Conservation (phyloP, 2,888 invertebrate species). For the Thera britannica region DNA sequence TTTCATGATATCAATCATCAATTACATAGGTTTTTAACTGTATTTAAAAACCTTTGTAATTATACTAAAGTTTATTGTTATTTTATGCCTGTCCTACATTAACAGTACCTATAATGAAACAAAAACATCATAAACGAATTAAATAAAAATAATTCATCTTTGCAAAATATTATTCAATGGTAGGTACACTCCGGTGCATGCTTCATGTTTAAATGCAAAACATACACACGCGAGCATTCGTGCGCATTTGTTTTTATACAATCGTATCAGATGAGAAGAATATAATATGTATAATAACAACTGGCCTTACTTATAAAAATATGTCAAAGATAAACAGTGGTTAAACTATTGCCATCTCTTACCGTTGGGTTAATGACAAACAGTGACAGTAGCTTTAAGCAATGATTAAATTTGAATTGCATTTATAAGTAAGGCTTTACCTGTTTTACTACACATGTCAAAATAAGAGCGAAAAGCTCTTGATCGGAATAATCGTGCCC, state of each 20-base stretch:
- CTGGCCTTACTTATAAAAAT: no score
- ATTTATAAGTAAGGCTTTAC: no score
- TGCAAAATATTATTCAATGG: conserved; percentile 1
- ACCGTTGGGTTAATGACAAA: no score
- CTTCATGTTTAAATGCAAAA: conserved; percentile 2
- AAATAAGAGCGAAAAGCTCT: no score
- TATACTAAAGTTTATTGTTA: background rate
- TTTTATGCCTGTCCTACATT: conserved; percentile 11
- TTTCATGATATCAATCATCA: background rate
- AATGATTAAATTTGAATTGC: no score
- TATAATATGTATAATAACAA: background rate
- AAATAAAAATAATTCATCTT: background rate
- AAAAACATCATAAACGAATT: conserved; percentile 12
- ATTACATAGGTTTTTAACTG: no score
- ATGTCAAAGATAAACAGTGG: no score
- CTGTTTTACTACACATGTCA: no score
- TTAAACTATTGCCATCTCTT: no score
- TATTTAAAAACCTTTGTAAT: no score
- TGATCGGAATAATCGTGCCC: no score
- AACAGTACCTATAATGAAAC: conserved; percentile 10
- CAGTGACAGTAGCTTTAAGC: no score
- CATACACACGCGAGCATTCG: conserved; percentile 5
- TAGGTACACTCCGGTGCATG: conserved; percentile 4
- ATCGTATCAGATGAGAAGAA: conserved; percentile 3
- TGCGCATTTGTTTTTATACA: conserved; percentile 12